Conservation (phyloP, 2,888 invertebrate species). For the Seira musarum region DNA sequence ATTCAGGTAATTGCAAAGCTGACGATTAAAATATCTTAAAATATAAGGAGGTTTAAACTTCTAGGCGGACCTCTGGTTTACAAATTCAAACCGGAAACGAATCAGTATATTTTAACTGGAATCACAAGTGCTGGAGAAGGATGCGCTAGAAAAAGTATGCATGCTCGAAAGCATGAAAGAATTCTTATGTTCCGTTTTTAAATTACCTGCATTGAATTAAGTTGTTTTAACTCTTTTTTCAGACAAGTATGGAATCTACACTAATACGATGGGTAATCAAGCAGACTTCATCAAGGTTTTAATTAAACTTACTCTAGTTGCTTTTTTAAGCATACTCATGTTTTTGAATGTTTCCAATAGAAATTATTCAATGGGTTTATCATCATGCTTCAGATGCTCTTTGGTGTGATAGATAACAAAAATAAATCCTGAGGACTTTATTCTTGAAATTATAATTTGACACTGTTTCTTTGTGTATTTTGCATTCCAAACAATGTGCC, state of each 20-base stretch:
- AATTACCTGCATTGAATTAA: too few species aligned
- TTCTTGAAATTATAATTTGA: too few species aligned
- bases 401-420: too few species aligned
- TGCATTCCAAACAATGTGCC: too few species aligned
- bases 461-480: too few species aligned
- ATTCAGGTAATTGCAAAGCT: conserved; percentile 12
- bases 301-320: neutral
- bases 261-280: conserved; percentile 18
- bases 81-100: neutral
- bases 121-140: conserved; percentile 41
- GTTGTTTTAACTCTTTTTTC: too few species aligned
- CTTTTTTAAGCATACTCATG: neutral
- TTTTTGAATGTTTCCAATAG: too few species aligned
- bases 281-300: neutral
- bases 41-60: too few species aligned
- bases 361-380: conserved; percentile 39
- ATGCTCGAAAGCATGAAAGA: too few species aligned
- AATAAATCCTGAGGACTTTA: too few species aligned
- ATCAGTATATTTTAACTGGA: conserved; percentile 31
- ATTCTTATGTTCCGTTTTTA: too few species aligned
- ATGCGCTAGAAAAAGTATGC: conserved; percentile 27
- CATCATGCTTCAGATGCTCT: conserved; percentile 16
- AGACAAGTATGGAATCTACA: conserved; percentile 39
- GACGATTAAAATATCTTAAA: too few species aligned
- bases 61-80: conserved; percentile 37